Percentiles rank a stretch among this genome's conserved stretches.
Conservation (phyloP, 2,888 invertebrate species). For the Kuschelorhynchus macadamiae region DNA sequence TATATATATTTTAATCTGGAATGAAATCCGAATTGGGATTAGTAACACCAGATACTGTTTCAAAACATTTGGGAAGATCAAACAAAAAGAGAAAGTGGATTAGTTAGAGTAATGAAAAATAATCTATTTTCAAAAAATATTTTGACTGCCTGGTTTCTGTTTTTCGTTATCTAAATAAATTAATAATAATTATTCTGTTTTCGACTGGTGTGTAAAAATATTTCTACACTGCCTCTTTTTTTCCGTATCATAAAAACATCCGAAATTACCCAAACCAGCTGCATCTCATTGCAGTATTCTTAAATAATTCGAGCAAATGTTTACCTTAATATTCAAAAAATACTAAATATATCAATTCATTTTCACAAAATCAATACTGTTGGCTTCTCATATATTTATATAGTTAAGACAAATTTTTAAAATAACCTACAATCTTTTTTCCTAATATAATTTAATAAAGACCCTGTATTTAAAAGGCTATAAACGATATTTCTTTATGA, state of each 20-base stretch:
- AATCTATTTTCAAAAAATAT: too few species aligned
- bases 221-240: too few species aligned
- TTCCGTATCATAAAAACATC: too few species aligned
- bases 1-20: not conserved
- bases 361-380: slow-evolving; percentile 62
- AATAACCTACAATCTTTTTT: slow-evolving; percentile 65
- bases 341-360: slow-evolving; percentile 55
- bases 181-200: too few species aligned
- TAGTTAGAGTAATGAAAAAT: too few species aligned
- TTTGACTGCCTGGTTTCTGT: too few species aligned
- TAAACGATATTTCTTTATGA: slow-evolving; percentile 65
- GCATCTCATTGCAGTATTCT: too few species aligned
- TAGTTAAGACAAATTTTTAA: slow-evolving; percentile 61
- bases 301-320: not conserved
- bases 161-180: too few species aligned
- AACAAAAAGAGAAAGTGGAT: not conserved
- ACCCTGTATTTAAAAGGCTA: slow-evolving; percentile 70
- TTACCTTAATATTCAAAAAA: slow-evolving; percentile 52
- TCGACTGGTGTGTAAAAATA: too few species aligned
- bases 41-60: not conserved
- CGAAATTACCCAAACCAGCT: not conserved
- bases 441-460: slow-evolving; percentile 63
- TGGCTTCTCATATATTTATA: slow-evolving; percentile 58
- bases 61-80: not conserved
- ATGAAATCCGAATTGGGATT: not conserved